Base-by-base conservation (phyloP, 2,113 vertebrate genomes). In the Corapipo altera region DNA sequence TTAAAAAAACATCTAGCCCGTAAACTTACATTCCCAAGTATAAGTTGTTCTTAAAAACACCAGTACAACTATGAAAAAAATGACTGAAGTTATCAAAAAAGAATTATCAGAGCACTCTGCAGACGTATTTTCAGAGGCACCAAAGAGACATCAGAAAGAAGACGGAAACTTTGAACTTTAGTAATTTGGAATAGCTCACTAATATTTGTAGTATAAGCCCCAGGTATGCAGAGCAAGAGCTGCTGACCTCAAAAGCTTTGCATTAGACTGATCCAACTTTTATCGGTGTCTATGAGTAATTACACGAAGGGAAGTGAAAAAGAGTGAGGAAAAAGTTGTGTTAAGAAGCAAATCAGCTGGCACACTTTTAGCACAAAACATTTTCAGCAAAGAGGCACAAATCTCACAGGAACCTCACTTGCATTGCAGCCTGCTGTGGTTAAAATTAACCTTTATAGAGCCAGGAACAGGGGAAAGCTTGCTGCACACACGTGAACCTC, bases 221-320 rank as follows among this genome's bases (percentile, higher is more conserved):
- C 82, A 89, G 90, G 88, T 90, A 92, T 55, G 84, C 62, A 81
- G 86, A 96, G 89, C 83, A 95, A 89, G 90, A 94, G 76, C 73
- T 92, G 88, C 76, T 92, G 96, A 96, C 96, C 96, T 96, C 92
- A 91, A 91, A 94, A 94, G 90, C 70, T 85, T 84, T 92, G 65
- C 52, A 37, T 93, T 67, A 84, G 52, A 72, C 59, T 57, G 72
- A 83, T 73, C 71, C 66, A 81, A 74, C 85, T 92, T 64, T 66
- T 59, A 77, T 9, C 44, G 52, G 79, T 78, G 76, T 61, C 85
- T 91, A 51, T 1, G 0, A 92, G 84, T 64, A 93, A 95, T 62
- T 85, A 83, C 94, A 88, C 0, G 1, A 88, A 85, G 52, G 72
- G 57, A 93, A 95, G 70, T 3, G 11, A 88, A 88, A 85, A 30